Conservation (phyloP, 2,113 vertebrate species). For the Oryzias melastigma region DNA sequence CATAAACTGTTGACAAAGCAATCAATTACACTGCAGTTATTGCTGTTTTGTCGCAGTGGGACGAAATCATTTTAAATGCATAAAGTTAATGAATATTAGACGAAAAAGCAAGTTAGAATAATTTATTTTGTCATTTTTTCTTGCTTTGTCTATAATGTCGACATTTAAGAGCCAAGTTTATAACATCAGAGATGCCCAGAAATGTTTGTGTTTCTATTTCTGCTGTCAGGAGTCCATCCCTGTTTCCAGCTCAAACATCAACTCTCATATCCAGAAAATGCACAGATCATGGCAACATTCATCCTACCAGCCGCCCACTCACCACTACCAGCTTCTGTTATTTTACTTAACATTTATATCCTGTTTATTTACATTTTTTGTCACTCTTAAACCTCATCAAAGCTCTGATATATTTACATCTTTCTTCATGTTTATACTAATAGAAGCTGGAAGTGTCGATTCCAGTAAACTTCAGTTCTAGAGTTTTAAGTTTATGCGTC, state of each 20-base stretch:
- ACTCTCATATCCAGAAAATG: slow-evolving; percentile 24
- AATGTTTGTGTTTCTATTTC: slow-evolving; percentile 18
- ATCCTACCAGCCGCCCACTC: slow-evolving; percentile 37
- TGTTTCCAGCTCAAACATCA: slow-evolving; percentile 27
- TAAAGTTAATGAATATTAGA: slow-evolving; percentile 4
- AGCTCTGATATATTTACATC: too few species aligned
- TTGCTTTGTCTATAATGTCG: neutral
- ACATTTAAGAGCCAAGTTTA: neutral
- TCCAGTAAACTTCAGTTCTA: too few species aligned
- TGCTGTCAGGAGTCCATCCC: slow-evolving; percentile 23
- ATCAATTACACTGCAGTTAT: slow-evolving; percentile 19
- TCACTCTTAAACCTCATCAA: too few species aligned
- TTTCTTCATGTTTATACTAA: too few species aligned
- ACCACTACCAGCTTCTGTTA: slow-evolving; percentile 1
- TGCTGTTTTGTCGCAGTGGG: slow-evolving; percentile 3
- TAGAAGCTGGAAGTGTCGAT: too few species aligned
- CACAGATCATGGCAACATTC: slow-evolving; percentile 18
- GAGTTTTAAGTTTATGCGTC: too few species aligned
- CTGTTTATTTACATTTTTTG: slow-evolving; percentile 10
- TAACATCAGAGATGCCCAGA: slow-evolving; percentile 4
- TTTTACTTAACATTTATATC: neutral
- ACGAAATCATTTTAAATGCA: neutral
- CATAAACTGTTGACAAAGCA: slow-evolving; percentile 51
- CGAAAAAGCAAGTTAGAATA: neutral
- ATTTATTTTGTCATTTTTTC: neutral